phyloP scores from a whole-genome alignment of 2,888 invertebrate species.

The Microdon myrmicae region DNA sequence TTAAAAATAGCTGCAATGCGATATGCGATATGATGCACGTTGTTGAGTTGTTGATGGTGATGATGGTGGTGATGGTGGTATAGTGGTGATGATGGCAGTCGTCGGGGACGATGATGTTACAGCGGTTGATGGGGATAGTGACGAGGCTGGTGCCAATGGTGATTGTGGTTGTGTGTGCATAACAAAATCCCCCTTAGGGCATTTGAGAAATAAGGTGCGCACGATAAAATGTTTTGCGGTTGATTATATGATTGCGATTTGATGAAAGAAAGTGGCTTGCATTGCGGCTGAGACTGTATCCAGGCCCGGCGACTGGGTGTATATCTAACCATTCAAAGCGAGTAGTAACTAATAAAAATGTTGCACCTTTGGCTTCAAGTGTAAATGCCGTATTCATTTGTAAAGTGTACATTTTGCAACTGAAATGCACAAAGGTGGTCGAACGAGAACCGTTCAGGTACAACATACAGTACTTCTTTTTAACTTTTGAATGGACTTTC shows the following conservation, averaged over 20 bases:
- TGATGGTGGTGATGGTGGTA: slow-evolving; percentile 14
- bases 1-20: slow-evolving; percentile 33
- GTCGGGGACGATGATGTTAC: slow-evolving; percentile 18
- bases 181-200: slow-evolving; percentile 36
- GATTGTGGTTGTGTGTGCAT: slow-evolving; percentile 25
- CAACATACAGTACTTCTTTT: too few species aligned
- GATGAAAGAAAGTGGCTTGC: slow-evolving; percentile 45
- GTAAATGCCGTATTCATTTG: slow-evolving; percentile 35
- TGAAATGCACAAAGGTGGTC: slow-evolving; percentile 21
- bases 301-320: slow-evolving; percentile 7
- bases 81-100: slow-evolving; percentile 16
- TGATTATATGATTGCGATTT: slow-evolving; percentile 46
- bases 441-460: too few species aligned
- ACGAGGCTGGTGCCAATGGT: slow-evolving; percentile 21
- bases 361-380: slow-evolving; percentile 45
- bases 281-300: background rate
- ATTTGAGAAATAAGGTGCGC: slow-evolving; percentile 47
- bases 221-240: slow-evolving; percentile 50
- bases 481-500: too few species aligned
- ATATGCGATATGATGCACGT: slow-evolving; percentile 22
- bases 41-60: slow-evolving; percentile 8
- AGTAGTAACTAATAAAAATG: slow-evolving; percentile 45
- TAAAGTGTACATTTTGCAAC: slow-evolving; percentile 30
- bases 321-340: slow-evolving; percentile 25
- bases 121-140: slow-evolving; percentile 9